These are phyloP conservation scores for rat (Rattus norvegicus) DNA, from an alignment of 2,113 vertebrate species.

Conservation along the genomic window DNA sequence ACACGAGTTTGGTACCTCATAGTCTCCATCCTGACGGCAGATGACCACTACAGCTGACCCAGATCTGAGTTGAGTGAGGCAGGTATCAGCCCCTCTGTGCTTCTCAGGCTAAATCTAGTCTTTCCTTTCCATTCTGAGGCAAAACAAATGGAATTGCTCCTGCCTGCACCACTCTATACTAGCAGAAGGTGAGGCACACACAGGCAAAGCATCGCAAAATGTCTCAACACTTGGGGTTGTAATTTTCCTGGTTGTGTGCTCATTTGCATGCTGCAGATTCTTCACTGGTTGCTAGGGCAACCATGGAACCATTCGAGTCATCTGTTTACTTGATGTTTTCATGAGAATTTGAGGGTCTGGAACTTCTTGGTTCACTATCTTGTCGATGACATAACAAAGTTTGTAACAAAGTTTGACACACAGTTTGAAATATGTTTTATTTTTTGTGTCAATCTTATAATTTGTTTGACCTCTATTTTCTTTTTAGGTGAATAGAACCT, in stretches of 20 bases:
- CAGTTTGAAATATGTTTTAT: background rate
- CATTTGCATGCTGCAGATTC: background rate
- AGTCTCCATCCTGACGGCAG: background rate
- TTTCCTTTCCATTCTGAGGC: background rate
- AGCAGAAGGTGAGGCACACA: too few species aligned
- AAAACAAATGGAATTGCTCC: too few species aligned
- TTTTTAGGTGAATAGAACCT: background rate
- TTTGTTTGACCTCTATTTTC: background rate
- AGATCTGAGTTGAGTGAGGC: background rate
- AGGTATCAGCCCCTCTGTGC: background rate
- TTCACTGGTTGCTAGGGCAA: background rate
- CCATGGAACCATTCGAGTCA: background rate
- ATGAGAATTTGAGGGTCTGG: background rate
- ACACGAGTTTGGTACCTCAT: background rate
- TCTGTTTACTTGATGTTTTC: background rate
- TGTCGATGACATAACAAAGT: background rate
- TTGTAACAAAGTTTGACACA: background rate
- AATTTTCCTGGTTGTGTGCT: background rate
- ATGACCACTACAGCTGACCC: background rate
- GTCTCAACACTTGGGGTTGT: background rate
- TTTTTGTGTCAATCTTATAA: background rate
- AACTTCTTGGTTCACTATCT: background rate
- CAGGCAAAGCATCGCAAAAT: fast-evolving
- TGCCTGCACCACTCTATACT: background rate
- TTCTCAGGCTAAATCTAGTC: background rate